These are phyloP conservation scores for Notothenia coriiceps DNA, from an alignment of 2,113 vertebrate genomes.

Conservation along the genomic window DNA sequence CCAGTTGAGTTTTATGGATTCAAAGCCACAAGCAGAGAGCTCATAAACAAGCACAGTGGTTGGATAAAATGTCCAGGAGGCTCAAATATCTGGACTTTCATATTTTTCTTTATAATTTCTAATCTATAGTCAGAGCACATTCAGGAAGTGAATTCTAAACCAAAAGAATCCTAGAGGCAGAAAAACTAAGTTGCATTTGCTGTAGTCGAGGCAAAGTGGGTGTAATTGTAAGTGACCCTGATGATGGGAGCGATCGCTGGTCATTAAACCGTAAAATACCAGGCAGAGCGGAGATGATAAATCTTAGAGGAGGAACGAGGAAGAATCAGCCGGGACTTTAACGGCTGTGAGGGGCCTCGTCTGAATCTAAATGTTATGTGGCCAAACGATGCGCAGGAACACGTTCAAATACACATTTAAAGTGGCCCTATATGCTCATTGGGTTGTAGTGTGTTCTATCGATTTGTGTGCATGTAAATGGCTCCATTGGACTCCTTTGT, in stretches of 20 bases:
- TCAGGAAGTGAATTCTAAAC: constrained; percentile 28
- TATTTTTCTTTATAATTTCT: constrained; percentile 29
- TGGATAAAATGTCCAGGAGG: constrained; percentile 1
- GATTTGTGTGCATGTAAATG: too few species aligned
- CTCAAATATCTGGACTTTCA: constrained; percentile 18
- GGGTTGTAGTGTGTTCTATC: too few species aligned
- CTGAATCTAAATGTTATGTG: too few species aligned
- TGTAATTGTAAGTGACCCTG: constrained; percentile 72
- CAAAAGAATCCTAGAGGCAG: constrained; percentile 32
- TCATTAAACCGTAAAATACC: constrained; percentile 74
- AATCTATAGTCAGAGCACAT: constrained; percentile 38
- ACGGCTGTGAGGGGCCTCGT: not conserved
- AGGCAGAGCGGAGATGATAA: constrained; percentile 63
- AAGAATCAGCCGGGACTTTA: constrained; percentile 47
- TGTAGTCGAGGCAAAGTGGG: constrained; percentile 49
- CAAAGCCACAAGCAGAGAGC: constrained; percentile 14
- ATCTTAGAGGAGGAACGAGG: constrained; percentile 56
- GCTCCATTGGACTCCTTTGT: too few species aligned
- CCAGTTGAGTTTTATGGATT: constrained; percentile 1
- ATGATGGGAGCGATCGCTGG: constrained; percentile 66
- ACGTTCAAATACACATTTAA: too few species aligned
- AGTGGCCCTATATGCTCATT: too few species aligned
- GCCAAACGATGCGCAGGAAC: too few species aligned
- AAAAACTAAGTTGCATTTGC: constrained; percentile 27
- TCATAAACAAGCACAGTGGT: constrained; percentile 12